These are phyloP conservation scores for Megaptera novaeangliae DNA, from an alignment of 2,113 vertebrate species.

Conservation along the genomic window DNA sequence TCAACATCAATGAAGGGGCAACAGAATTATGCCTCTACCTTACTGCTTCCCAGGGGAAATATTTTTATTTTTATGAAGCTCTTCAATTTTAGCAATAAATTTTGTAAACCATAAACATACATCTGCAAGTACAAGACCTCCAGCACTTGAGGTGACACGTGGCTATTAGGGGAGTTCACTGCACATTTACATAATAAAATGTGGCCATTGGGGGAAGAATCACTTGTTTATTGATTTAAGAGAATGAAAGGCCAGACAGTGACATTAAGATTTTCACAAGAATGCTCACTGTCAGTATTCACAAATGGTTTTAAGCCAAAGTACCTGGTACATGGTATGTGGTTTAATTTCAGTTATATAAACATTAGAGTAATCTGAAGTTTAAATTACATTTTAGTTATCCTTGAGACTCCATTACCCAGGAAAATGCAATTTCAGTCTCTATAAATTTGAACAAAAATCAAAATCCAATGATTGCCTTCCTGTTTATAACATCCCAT, in stretches of 20 bases:
- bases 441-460: slow-evolving; percentile 32
- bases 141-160: neutral
- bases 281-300: neutral
- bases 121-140: neutral
- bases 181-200: slow-evolving; percentile 6
- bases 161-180: neutral
- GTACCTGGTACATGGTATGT: neutral
- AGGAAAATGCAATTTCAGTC: neutral
- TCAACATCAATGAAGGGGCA: neutral
- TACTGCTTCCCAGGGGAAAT: neutral
- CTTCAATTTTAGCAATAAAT: neutral
- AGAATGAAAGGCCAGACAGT: neutral
- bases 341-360: neutral
- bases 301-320: slow-evolving; percentile 1
- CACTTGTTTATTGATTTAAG: slow-evolving; percentile 35
- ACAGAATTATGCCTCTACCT: neutral
- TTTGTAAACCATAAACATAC: neutral
- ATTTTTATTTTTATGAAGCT: neutral
- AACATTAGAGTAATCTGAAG: neutral
- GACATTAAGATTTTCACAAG: neutral
- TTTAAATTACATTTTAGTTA: slow-evolving; percentile 36
- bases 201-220: neutral
- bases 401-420: neutral
- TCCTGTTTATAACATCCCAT: neutral
- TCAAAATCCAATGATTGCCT: neutral